Evolutionary conservation across 2,113 vertebrate genomes (phyloP).

Genomic region (Lamprotornis superbus): DNA sequence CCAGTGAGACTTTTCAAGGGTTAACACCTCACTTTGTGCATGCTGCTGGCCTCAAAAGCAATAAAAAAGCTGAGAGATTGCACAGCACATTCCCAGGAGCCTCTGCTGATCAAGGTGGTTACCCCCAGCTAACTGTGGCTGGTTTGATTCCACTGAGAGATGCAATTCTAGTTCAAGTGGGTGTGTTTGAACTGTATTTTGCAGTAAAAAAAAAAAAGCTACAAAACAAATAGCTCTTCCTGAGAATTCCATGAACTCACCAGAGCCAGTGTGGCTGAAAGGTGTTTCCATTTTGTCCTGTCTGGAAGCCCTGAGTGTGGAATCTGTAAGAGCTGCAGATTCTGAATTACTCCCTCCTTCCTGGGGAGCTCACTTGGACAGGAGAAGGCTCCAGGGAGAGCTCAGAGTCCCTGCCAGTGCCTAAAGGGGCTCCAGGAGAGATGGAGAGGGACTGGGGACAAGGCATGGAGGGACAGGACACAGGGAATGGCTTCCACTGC

Average conservation of each 20-base stretch:
- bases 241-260: neutral
- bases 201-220: neutral
- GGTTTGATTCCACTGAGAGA: neutral
- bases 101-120: neutral
- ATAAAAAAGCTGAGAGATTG: neutral
- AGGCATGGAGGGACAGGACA: neutral
- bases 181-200: rapidly evolving
- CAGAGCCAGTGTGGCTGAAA: neutral
- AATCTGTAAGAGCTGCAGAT: neutral
- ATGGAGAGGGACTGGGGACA: neutral
- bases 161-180: neutral
- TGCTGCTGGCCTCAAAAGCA: neutral
- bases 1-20: neutral
- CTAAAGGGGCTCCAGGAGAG: neutral
- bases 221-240: neutral
- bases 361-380: neutral
- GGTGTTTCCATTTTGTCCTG: neutral
- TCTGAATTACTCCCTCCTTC: neutral
- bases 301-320: rapidly evolving
- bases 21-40: neutral
- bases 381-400: neutral
- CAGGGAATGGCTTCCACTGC: rapidly evolving
- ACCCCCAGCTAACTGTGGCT: neutral
- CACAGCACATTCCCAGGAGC: rapidly evolving
- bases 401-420: rapidly evolving